Evolutionary conservation across 2,113 vertebrate genomes (phyloP).

Genomic region (Meleagris gallopavo): DNA sequence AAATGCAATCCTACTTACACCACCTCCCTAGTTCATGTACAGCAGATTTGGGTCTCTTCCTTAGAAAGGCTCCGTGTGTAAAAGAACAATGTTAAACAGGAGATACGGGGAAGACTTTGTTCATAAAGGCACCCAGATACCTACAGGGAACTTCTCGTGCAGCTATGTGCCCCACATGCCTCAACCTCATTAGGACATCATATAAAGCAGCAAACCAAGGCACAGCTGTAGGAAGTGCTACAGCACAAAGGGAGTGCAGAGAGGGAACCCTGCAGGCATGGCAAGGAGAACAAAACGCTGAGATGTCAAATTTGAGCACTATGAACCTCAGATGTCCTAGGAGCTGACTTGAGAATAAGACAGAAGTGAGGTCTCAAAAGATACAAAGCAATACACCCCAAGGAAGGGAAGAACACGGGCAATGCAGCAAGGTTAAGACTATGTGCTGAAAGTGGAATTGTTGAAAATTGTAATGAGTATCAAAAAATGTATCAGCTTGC

Average conservation of each 20-base stretch:
- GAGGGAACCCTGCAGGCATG: not conserved
- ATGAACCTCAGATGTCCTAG: not conserved
- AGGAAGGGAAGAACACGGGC: not conserved
- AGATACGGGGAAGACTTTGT: not conserved
- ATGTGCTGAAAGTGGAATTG: not conserved
- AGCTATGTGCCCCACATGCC: not conserved
- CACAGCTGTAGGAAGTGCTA: not conserved
- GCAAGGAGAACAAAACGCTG: accelerated
- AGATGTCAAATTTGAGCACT: not conserved
- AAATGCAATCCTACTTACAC: not conserved
- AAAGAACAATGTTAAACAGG: not conserved
- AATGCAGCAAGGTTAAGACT: not conserved
- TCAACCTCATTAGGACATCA: not conserved
- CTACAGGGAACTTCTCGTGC: not conserved
- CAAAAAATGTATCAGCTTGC: not conserved
- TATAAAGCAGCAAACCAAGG: not conserved
- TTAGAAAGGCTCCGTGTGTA: not conserved
- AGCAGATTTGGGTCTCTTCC: not conserved
- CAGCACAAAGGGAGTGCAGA: not conserved
- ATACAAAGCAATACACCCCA: not conserved
- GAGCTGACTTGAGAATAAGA: not conserved
- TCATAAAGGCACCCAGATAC: not conserved
- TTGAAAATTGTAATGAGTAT: not conserved
- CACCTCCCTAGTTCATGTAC: not conserved
- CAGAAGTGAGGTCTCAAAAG: not conserved